A percentile compares a stretch with the other conserved stretches of the same genome.
Conservation (phyloP, 1,140 invertebrate genomes). For the Cylas formicarius region DNA sequence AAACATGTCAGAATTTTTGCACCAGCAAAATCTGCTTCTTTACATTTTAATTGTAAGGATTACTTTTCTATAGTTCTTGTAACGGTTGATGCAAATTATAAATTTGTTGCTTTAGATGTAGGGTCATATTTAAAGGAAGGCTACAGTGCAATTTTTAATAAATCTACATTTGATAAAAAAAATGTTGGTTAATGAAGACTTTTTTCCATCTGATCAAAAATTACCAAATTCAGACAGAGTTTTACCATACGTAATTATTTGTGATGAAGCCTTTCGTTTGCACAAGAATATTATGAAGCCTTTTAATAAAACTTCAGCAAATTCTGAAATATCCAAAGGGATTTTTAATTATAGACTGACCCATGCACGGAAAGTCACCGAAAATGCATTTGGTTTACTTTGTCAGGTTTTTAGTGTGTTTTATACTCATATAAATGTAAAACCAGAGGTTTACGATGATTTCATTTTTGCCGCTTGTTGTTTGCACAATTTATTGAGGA, state of each 20-base stretch:
- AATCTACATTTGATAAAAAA: constrained; percentile 12
- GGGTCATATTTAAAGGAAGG: constrained; percentile 40
- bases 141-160: constrained; percentile 35
- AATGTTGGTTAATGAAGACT: constrained; percentile 8
- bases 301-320: no score
- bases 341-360: constrained; percentile 21
- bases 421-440: constrained; percentile 7
- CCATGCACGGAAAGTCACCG: constrained; percentile 20
- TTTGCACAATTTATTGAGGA: no score
- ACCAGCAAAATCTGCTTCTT: constrained; percentile 36
- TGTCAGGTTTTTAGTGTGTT: constrained; percentile 13
- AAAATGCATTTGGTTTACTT: constrained; percentile 18
- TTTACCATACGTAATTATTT: constrained; percentile 13
- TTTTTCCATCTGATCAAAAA: not conserved
- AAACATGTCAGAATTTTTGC: constrained; percentile 13
- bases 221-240: constrained; percentile 11
- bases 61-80: constrained; percentile 43
- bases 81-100: constrained; percentile 44
- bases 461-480: no score
- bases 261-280: constrained; percentile 14
- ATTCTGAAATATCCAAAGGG: constrained; percentile 5
- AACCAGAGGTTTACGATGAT: constrained; percentile 14
- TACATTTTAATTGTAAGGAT: constrained; percentile 42
- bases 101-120: constrained; percentile 43
- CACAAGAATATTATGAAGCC: constrained; percentile 12